Percentiles rank a stretch among this genome's conserved stretches.
Evolutionary conservation across 2,888 invertebrate genomes (phyloP).

Genomic region (Druceiella hillmani): DNA sequence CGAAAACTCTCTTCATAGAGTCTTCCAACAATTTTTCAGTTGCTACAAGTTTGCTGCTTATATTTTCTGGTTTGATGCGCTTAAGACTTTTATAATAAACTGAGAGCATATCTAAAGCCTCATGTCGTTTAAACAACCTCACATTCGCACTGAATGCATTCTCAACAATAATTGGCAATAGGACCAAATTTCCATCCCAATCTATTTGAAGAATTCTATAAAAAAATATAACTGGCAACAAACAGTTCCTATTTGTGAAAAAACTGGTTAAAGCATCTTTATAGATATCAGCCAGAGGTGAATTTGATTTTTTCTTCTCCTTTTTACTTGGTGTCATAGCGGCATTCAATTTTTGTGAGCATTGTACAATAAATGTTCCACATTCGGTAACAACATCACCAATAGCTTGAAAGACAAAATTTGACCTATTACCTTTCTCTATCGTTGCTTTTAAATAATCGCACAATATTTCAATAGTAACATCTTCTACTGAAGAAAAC

Average conservation of each 20-base stretch:
- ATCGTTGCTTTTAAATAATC: conserved; percentile 53
- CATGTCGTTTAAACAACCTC: conserved; percentile 60
- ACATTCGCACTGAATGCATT: conserved; percentile 56
- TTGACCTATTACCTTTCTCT: conserved; percentile 58
- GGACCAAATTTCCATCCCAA: conserved; percentile 59
- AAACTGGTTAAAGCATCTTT: conserved; percentile 51
- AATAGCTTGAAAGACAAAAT: conserved; percentile 60
- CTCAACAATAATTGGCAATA: conserved; percentile 53
- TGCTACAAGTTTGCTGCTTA: conserved; percentile 33
- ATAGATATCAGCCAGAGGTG: conserved; percentile 45
- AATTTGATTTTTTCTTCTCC: conserved; percentile 31
- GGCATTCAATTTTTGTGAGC: conserved; percentile 49
- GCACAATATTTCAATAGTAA: conserved; percentile 48
- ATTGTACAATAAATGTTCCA: conserved; percentile 58
- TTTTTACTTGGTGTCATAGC: conserved; percentile 35
- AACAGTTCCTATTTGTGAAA: conserved; percentile 58
- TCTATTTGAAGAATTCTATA: conserved; percentile 57
- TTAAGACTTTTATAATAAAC: conserved; percentile 59
- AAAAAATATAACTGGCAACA: conserved; percentile 60
- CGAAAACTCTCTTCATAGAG: conserved; percentile 37
- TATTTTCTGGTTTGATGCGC: conserved; percentile 37
- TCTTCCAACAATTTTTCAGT: conserved; percentile 46
- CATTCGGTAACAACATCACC: conserved; percentile 59
- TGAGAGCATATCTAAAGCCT: conserved; percentile 61
- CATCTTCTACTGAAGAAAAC: conserved; percentile 51